Percentiles rank a stretch among this genome's conserved stretches.
phyloP scores from a whole-genome alignment of 2,113 vertebrate genomes.

The Corydoras maculifer region DNA sequence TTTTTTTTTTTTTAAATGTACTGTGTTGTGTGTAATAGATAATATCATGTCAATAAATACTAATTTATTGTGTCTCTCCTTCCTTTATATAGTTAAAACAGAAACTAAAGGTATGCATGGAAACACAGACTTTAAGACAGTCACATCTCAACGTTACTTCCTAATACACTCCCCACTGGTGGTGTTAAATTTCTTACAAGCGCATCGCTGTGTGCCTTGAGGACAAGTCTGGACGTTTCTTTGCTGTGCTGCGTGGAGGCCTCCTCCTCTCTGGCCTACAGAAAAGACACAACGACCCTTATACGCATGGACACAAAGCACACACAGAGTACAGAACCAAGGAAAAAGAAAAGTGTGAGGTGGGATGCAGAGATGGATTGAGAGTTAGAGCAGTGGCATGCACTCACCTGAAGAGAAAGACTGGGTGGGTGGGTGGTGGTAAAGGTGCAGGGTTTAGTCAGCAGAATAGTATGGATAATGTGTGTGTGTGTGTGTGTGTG shows the following conservation, averaged over 20 bases:
- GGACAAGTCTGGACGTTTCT: constrained; percentile 99
- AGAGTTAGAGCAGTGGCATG: constrained; percentile 29
- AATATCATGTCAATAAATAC: too few species aligned
- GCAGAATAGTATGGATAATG: background rate
- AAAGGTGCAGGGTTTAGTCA: background rate
- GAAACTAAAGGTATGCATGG: background rate
- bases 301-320: constrained; percentile 80
- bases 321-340: constrained; percentile 68
- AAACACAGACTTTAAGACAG: constrained; percentile 20
- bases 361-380: constrained; percentile 42
- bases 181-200: constrained; percentile 89
- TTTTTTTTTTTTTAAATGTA: too few species aligned
- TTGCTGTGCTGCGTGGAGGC: constrained; percentile 98
- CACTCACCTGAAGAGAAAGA: constrained; percentile 31
- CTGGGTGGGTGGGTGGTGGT: constrained; percentile 18
- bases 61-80: too few species aligned
- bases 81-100: background rate
- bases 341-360: constrained; percentile 51
- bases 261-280: constrained; percentile 99
- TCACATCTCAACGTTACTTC: constrained; percentile 18
- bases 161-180: constrained; percentile 19
- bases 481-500: constrained; percentile 4
- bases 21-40: too few species aligned
- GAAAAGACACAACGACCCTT: constrained; percentile 99
- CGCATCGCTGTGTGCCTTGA: constrained; percentile 99